Percentiles rank a stretch among this genome's conserved stretches.
phyloP scores from a whole-genome alignment of 2,888 invertebrate genomes.

The Parascotia fuliginaria region DNA sequence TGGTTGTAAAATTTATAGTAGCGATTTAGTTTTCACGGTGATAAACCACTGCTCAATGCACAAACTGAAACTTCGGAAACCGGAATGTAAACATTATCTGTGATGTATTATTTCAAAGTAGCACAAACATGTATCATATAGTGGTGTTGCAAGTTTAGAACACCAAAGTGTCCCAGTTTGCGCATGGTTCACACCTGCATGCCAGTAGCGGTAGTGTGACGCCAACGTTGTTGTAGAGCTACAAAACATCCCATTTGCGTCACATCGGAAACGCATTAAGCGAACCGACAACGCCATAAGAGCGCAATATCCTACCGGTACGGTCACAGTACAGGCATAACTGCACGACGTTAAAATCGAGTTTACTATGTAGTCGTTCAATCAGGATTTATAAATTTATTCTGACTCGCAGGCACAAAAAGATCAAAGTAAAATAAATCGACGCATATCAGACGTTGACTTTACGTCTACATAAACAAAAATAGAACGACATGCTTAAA shows the following conservation, averaged over 20 bases:
- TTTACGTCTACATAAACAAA: background rate
- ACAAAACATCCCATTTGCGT: conserved; percentile 78
- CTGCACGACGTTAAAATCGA: conserved; percentile 27
- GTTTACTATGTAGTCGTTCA: conserved; percentile 21
- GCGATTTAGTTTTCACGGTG: conserved; percentile 56
- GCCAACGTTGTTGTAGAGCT: conserved; percentile 44
- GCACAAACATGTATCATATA: background rate
- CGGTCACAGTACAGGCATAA: conserved; percentile 36
- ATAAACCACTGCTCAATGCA: conserved; percentile 46
- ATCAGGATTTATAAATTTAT: conserved; percentile 9
- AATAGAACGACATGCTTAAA: background rate
- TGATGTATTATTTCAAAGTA: background rate
- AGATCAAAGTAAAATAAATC: conserved; percentile 3
- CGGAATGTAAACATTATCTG: too few species aligned
- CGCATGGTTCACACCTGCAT: conserved; percentile 55
- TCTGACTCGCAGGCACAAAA: conserved; percentile 5
- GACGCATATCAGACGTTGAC: conserved; percentile 1
- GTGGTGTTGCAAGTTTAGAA: conserved; percentile 14
- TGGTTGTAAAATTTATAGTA: conserved; percentile 63
- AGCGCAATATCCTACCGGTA: conserved; percentile 80
- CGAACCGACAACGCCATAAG: conserved; percentile 69
- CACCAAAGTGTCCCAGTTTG: conserved; percentile 46
- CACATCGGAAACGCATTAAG: conserved; percentile 83
- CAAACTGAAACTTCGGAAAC: conserved; percentile 14
- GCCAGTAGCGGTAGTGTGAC: conserved; percentile 27